Evolutionary conservation across 2,797 vertebrate species (phyloP).

Genomic region (Sebastes variabilis): DNA sequence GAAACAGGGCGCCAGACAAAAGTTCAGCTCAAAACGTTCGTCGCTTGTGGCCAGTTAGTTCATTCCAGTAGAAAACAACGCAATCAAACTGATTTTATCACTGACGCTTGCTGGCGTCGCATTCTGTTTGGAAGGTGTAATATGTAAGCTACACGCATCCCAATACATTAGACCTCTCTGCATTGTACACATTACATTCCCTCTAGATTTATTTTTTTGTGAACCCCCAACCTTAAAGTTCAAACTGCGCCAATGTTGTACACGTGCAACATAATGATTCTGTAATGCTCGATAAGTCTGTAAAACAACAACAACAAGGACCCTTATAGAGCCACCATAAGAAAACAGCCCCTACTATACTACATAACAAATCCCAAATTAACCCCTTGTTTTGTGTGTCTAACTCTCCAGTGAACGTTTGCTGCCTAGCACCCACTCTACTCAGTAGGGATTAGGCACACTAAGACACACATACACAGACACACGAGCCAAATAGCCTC

Average conservation of each 20-base stretch:
- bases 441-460: constrained; percentile 79
- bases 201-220: too few relatives aligned
- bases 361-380: constrained; percentile 30
- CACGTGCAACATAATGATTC: background rate
- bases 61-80: too few relatives aligned
- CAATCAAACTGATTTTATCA: too few relatives aligned
- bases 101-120: too few relatives aligned
- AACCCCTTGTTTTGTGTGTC: constrained; percentile 54
- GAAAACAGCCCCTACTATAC: background rate
- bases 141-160: too few relatives aligned
- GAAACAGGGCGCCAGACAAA: too few relatives aligned
- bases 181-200: too few relatives aligned
- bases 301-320: background rate
- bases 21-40: too few relatives aligned
- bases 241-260: background rate
- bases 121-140: too few relatives aligned
- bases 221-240: too few relatives aligned
- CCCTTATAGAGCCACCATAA: background rate
- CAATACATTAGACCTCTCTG: too few relatives aligned
- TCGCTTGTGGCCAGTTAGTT: too few relatives aligned
- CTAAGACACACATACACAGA: constrained; percentile 40
- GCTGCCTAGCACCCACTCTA: constrained; percentile 81
- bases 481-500: constrained; percentile 42
- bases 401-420: constrained; percentile 69
- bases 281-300: background rate